Base-by-base conservation (phyloP, 2,888 invertebrate genomes). In the Hydrotaea diabolus region DNA sequence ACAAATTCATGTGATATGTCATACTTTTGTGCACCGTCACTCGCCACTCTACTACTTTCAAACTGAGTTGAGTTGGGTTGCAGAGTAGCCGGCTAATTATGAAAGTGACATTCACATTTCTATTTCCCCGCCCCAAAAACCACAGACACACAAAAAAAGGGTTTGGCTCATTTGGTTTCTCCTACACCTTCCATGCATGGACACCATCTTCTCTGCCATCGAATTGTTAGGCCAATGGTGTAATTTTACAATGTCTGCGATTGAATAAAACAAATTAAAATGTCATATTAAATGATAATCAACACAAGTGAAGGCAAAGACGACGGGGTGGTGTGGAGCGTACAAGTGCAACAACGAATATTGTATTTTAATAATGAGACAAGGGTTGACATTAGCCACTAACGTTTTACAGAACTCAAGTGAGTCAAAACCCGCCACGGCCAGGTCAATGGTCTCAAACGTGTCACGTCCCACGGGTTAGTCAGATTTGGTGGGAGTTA, bases 231-330 rank as follows among this genome's bases (percentile, higher is more conserved):
- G n/a, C n/a, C 11, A 4, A 3, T 1, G 17, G 9, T 46, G 15
- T 19, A 43, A 43, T 46, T 69, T 69, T 46, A 66, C 5, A 69
- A 23, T 72, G 74, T 80, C 80, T 75, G 83, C 59, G 76, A 26
- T 76, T 79, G 64, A 83, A 73, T 77, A 73, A 77, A 83, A 83
- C 71, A 83, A 80, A 83, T 83, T 77, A 83, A 83, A 80, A 83
- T 83, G 83, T 83, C 83, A 83, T 77, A 80, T 80, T 80, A 43
- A 71, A 53, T 77, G 71, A 83, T 62, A 74, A 71, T 43, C 66
- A 39, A 69, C 46, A 19, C 13, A 8, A 19, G n/a, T 31, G 77
- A 5, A 46, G 55, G 73, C 53, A 72, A 81, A 36, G 46, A 31
- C 2, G 31, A n/a, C n/a, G 36, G 3, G 36, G 26, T 7, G 26